A percentile compares a stretch with the other conserved stretches of the same genome.
phyloP scores from a whole-genome alignment of 2,113 vertebrate species.

The Malurus cyaneus region DNA sequence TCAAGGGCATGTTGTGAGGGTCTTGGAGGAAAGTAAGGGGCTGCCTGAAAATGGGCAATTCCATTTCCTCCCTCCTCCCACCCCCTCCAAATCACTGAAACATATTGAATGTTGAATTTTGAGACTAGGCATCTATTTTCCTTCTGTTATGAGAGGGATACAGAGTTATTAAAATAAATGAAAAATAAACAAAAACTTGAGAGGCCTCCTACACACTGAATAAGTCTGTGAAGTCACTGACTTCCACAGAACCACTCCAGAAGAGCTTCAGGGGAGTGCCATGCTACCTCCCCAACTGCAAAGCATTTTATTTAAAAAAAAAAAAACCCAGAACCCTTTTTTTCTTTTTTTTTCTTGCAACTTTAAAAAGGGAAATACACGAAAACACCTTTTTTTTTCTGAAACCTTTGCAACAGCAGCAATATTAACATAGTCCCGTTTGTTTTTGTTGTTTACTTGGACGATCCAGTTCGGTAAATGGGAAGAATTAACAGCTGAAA shows the following conservation, averaged over 20 bases:
- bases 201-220: background rate
- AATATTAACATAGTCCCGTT: background rate
- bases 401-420: background rate
- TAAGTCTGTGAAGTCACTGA: background rate
- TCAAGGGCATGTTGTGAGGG: background rate
- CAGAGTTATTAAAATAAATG: background rate
- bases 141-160: background rate
- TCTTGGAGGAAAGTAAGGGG: background rate
- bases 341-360: background rate
- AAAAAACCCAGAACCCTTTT: accelerated
- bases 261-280: background rate
- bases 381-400: background rate
- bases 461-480: background rate
- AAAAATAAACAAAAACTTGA: background rate
- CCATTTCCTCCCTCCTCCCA: background rate
- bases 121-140: background rate
- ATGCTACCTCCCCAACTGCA: background rate
- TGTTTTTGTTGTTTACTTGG: background rate
- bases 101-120: accelerated
- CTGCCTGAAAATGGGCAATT: background rate
- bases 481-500: background rate
- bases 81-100: background rate
- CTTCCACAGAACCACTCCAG: background rate
- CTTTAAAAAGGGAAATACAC: background rate
- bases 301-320: background rate